phyloP scores from a whole-genome alignment of 2,113 vertebrate species.

The Dermatemys mawii region DNA sequence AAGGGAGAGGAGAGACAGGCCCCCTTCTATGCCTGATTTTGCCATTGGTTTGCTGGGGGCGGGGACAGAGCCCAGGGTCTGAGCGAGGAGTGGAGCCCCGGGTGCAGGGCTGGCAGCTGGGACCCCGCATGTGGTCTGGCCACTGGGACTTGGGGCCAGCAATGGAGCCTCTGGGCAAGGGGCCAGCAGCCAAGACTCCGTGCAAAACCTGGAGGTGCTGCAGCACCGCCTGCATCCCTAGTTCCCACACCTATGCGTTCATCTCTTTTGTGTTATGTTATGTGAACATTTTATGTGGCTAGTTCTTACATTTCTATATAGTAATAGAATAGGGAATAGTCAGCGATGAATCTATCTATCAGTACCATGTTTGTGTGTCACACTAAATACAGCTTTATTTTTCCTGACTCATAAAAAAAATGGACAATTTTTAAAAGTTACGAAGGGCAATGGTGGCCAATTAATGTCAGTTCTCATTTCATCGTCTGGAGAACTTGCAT shows the following conservation, averaged over 20 bases:
- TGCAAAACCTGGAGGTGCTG: too few species aligned
- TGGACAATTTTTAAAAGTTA: neutral
- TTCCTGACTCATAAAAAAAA: neutral
- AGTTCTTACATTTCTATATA: fast-evolving
- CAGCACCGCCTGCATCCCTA: too few species aligned
- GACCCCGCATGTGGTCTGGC: too few species aligned
- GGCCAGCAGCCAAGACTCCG: too few species aligned
- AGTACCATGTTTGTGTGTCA: fast-evolving
- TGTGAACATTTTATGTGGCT: neutral
- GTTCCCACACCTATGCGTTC: too few species aligned
- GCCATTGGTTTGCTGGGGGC: fast-evolving
- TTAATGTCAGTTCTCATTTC: conserved; percentile 66
- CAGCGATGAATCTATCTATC: fast-evolving
- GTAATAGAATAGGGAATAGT: too few species aligned
- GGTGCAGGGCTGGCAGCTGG: too few species aligned
- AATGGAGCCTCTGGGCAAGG: too few species aligned
- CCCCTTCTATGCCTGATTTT: neutral
- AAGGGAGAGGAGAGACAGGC: neutral
- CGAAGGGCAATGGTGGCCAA: conserved; percentile 56
- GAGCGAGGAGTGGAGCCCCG: too few species aligned
- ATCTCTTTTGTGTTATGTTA: fast-evolving
- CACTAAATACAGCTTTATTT: fast-evolving
- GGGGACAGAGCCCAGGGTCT: too few species aligned
- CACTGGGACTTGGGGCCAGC: too few species aligned
- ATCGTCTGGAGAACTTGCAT: conserved; percentile 51